Base-by-base conservation (phyloP, 2,797 vertebrate genomes). In the Pseudopleuronectes americanus region DNA sequence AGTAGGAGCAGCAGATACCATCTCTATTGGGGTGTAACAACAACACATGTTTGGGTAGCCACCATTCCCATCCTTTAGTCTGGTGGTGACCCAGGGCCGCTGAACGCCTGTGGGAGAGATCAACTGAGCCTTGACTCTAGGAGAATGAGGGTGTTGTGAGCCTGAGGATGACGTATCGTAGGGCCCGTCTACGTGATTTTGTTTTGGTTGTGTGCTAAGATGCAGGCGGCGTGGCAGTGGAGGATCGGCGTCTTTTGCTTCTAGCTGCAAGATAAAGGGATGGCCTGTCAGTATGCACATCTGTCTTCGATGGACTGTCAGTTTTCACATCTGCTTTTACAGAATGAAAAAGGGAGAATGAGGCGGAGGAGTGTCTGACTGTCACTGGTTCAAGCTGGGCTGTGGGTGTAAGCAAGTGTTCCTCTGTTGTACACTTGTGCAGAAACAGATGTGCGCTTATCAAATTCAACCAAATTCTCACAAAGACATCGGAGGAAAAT, bases 241-340 rank as follows among this genome's bases (percentile, higher is more conserved):
- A 77, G 78, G 70, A 71, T 77, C 55, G 58, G 54, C 21, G n/a
- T 76, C 55, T 53, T 55, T 64, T 54, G 49, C 26, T 54, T 41
- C 49, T 26, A 2, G 57, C 22, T 84, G 85, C 90, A 81, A 81
- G 85, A 89, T 89, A 82, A 83, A 78, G 71, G 59, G 63, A 77
- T 49, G 67, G 80, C 49, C 74, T 81, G 71, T 88, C 83, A 86
- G 74, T 79, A 7, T 33, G 49, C 81, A 88, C 87, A 45, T 45
- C 43, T 45, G 43, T 45, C 43, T 45, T 45, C 16, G 62, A 76
- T 54, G 67, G 81, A 54, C 74, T 81, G 74, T 89, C 81, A 85
- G 73, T 80, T 4, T 33, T 47, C 81, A 89, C 85, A 86, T 90
- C 79, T 86, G 87, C 88, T 84, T 91, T 83, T 56, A 59, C n/a